Evolutionary conservation across 2,113 vertebrate species (phyloP), one percentile per base, ranked within the genome.

Genomic region (Motacilla alba): DNA sequence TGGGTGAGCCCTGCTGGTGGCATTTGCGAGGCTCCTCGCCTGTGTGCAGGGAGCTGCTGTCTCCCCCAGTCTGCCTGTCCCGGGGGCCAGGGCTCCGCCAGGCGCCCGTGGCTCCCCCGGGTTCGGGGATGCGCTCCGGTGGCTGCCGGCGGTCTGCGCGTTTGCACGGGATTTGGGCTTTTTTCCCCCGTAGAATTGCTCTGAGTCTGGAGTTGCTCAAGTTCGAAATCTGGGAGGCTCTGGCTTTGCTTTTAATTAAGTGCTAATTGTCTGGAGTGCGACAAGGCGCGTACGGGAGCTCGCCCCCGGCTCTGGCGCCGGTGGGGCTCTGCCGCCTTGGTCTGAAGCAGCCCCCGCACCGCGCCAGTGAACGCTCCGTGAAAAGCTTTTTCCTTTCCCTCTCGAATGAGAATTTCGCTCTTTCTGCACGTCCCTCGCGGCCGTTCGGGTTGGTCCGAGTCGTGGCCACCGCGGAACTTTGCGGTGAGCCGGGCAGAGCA

Each of bases 401-500:
- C 19, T 11, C 4, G 16, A 27, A 2, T 33, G 44, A 21, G 7
- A 20, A 46, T 80, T 53, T 16, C 26, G 11, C n/a, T 28, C 9
- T 41, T 41, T 21, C 21, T 10, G 28, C 22, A 1, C 7, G 1
- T 28, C n/a, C 10, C 43, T 35, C 2, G 52, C 24, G 21, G 30
- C 43, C 2, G 7, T 10, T 77, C 13, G 0, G n/a, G 35, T 73
- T 19, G 5, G 8, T 1, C 17, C 10, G 7, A 4, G 15, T 13
- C 9, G 19, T 21, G 76, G 6, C 27, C 17, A 13, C 27, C 1
- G 4, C 62, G 30, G 59, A 26, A 58, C 60, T 86, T 77, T 11
- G 35, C 47, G 15, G 0, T 17, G 7, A 30, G 78, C 19, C 3
- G 1, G 7, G 27, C 13, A 3, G 16, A 2, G 24, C 31, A 0